Evolutionary conservation across 2,797 vertebrate species (phyloP).

Genomic region (Danio tinwini): DNA sequence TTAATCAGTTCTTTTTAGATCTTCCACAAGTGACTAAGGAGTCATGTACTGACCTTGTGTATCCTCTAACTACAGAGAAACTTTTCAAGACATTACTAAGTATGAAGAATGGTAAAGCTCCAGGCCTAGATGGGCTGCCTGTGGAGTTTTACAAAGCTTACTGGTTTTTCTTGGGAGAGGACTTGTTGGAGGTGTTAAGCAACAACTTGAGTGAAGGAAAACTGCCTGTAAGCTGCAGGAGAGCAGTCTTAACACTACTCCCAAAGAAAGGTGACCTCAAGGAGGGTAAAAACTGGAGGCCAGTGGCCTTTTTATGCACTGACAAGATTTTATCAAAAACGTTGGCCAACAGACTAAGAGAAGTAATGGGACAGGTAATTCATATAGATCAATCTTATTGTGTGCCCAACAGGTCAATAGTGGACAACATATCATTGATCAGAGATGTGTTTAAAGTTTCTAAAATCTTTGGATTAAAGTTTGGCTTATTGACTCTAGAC

Average conservation of each 20-base stretch:
- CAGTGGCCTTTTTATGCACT: slow-evolving; percentile 2
- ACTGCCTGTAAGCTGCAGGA: too few relatives aligned
- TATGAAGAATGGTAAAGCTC: background rate
- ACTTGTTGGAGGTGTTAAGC: too few relatives aligned
- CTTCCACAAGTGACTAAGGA: background rate
- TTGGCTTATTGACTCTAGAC: too few relatives aligned
- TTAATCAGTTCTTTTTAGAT: too few relatives aligned
- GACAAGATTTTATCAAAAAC: too few relatives aligned
- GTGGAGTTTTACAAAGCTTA: slow-evolving; percentile 11
- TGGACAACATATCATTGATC: background rate
- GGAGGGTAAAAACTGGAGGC: slow-evolving; percentile 11
- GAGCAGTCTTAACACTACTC: background rate
- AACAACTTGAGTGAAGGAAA: too few relatives aligned
- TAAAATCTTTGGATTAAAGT: background rate
- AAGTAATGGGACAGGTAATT: too few relatives aligned
- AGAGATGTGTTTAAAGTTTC: background rate
- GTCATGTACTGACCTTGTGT: background rate
- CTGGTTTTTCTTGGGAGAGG: too few relatives aligned
- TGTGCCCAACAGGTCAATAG: too few relatives aligned
- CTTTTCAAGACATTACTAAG: slow-evolving; percentile 4
- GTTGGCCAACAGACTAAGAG: too few relatives aligned
- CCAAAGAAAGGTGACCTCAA: slow-evolving; percentile 16
- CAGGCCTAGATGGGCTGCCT: background rate
- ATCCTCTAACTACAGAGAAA: background rate
- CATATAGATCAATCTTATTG: too few relatives aligned